A percentile compares a stretch with the other conserved stretches of the same genome.
phyloP scores from a whole-genome alignment of 2,113 vertebrate species.

The Zosterops hypoxanthus region DNA sequence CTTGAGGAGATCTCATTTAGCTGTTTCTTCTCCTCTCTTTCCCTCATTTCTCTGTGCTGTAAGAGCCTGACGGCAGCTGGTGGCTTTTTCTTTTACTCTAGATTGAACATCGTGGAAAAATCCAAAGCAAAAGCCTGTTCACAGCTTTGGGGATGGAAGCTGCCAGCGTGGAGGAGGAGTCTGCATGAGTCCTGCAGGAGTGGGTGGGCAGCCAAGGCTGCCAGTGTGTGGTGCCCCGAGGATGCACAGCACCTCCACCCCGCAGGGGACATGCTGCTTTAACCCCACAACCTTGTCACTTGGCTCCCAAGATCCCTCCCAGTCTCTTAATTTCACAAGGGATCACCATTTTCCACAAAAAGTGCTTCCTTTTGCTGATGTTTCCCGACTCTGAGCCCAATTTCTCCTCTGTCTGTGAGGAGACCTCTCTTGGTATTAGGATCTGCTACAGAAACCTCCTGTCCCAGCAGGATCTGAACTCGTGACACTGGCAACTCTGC shows the following conservation, averaged over 20 bases:
- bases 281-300: accelerated
- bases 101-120: accelerated
- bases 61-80: background rate
- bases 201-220: too few relatives aligned
- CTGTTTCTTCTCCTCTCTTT: background rate
- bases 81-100: background rate
- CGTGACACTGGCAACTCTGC: too few relatives aligned
- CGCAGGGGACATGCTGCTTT: background rate
- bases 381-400: background rate
- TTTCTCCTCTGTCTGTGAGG: background rate
- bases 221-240: background rate
- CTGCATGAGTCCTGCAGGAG: accelerated
- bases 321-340: background rate
- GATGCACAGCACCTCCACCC: background rate
- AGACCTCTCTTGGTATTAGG: background rate
- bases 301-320: background rate
- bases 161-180: background rate
- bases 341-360: background rate
- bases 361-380: background rate
- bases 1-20: background rate
- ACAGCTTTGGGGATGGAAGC: background rate
- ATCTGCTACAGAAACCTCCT: background rate
- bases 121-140: background rate
- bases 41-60: background rate
- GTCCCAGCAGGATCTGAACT: background rate